Base-by-base conservation (phyloP, 2,797 vertebrate species). In the Poeciliopsis gracilis region DNA sequence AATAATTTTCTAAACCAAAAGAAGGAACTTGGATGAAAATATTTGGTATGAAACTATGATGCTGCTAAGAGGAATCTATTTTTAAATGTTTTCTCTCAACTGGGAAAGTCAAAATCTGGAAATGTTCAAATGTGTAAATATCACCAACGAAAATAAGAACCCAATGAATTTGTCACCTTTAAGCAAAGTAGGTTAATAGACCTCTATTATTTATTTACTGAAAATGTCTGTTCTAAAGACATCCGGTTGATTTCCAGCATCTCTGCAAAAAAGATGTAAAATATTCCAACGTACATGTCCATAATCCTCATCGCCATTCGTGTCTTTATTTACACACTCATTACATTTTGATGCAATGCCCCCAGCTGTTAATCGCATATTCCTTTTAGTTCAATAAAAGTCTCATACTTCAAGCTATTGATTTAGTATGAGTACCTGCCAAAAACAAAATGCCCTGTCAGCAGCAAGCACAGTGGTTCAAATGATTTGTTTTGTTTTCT, bases 311-410 rank as follows among this genome's bases (percentile, higher is more conserved):
- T 91, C 88, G 86, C 87, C 83, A 81, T 89, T 83, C 77, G 72
- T 73, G 76, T 85, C 84, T 91, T 90, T 89, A 90, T 92, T 93
- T 88, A 90, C 90, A 84, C 74, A 61, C 83, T 89, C 83, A 90
- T 93, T 94, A 91, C 83, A 82, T 87, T 76, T 81, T 92, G 89
- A 93, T 91, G 86, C 84, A 92, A 85, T 83, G 84, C 84, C 81
- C 86, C 86, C 92, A 95, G 92, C 91, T 95, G 93, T 89, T 94
- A 72, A 77, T 82, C 47, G n/a, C 80, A 80, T 85, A 86, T 87
- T 87, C 77, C 73, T 86, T 90, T 94, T 91, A 92, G 82, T 82
- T 83, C 82, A 90, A 90, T 90, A 89, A 88, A 91, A 86, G 83
- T 80, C 75, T 87, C 71, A 18, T 76, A 72, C 84, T 89, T 88